Evolutionary conservation across 2,797 vertebrate genomes (phyloP), one percentile per base, ranked within the genome.

Genomic region (Melanotaenia pygmaea): DNA sequence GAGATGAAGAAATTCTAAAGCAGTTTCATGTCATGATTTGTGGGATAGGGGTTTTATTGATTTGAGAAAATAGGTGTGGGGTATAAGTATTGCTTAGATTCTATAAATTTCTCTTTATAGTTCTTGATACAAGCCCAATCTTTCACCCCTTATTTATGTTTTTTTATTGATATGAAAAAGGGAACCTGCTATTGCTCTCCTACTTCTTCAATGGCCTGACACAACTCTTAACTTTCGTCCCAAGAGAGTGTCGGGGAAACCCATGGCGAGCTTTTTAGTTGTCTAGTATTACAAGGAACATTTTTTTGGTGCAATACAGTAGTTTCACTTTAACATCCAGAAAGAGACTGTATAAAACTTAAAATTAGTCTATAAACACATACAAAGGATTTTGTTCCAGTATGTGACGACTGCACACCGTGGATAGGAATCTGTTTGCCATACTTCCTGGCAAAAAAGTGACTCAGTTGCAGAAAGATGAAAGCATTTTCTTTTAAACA

Each of bases 1-100:
- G 34, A 59, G 69, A 74, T 65, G 53, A 69, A 79, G 45, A 77
- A 59, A 60, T 59, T 71, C 65, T 35, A 38, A 28, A 74, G 35
- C 47, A 59, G 37, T 43, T 51, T 60, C 1, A 28, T 64, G 64
- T 69, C 56, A 67, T 28, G 54, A 37, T 74, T 59, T 66, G 11
- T 20, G 64, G 53, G 47, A 70, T 35, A 14, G n/a, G 57, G 35
- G 26, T 68, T 64, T 81, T 40, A 58, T 67, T 43, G 64, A 53
- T 75, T 67, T 51, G 20, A 66, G 43, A 35, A 50, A 7, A 34
- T 40, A 30, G 14, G 40, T 34, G 24, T 64, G 45, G 59, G 67
- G 64, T 64, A 63, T 53, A 58, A 72, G 58, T 28, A 45, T 70
- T 68, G 37, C 20, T 51, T 60, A 43, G 37, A 71, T 73, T 40